Evolutionary conservation across 1,140 invertebrate genomes (phyloP), one percentile per base, ranked within the genome.

Genomic region (Pseudomyrmex gracilis): DNA sequence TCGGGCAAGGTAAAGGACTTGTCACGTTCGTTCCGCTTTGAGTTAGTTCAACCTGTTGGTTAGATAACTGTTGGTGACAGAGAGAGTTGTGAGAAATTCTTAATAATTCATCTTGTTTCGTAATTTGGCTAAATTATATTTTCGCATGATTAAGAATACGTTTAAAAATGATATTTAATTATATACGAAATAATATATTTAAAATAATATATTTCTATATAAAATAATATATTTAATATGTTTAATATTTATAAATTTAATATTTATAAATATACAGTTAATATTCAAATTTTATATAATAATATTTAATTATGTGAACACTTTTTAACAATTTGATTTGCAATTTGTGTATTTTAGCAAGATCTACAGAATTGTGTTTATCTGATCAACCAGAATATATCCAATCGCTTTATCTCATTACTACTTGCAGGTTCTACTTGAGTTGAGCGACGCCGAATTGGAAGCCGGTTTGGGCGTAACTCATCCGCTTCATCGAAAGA

Each of bases 401-500:
- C n/a, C 45, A 10, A 51, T 74, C 10, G 22, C 2, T 34, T 47
- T 8, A 64, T 64, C 17, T 45, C n/a, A 57, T 43, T 12, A 51
- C 5, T 49, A 47, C n/a, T 80, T 51, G 89, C 94, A 98, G 97
- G 97, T 99, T 85, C 94, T 99, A 86, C 95, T 99, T 67, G 98
- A 98, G 94, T 94, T 99, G 85, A 98, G 96, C 90, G 98, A 99
- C 92, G 95, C 96, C 13, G 98, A 99, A 92, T 92, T 99, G 86
- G 97, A 98, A 93, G 96, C 97, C 2, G 98, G 98, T 0, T 94
- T 99, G 22, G 98, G 98, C 7, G 97, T 99, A 68, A 95, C 96
- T 17, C 98, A 98, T 95, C 97, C 98, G 7, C 97, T 99, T 95
- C 98, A 99, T 92, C 95, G 98, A 83, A 98, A 98, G 94, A 99